These are phyloP conservation scores for Perithous albicinctus DNA, from an alignment of 2,888 invertebrate genomes.

Conservation along the genomic window DNA sequence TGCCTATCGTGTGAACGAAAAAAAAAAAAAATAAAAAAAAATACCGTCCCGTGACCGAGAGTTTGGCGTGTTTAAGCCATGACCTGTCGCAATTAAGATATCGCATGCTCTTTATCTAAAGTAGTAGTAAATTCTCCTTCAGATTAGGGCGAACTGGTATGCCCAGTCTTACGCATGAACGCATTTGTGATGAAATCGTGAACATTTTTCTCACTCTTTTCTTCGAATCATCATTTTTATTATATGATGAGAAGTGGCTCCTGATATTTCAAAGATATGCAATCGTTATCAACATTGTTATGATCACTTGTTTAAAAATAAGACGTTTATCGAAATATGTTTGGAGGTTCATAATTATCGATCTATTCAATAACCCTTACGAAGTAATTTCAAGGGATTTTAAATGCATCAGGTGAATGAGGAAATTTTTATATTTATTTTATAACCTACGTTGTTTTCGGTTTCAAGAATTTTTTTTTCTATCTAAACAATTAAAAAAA, in stretches of 20 bases:
- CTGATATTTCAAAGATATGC: background rate
- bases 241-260: background rate
- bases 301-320: background rate
- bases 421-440: too few species aligned
- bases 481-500: too few species aligned
- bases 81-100: slow-evolving; percentile 79
- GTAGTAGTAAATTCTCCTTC: slow-evolving; percentile 66
- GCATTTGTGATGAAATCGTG: slow-evolving; percentile 10
- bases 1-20: slow-evolving; percentile 7
- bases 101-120: slow-evolving; percentile 69
- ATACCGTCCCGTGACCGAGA: slow-evolving; percentile 41
- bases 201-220: background rate
- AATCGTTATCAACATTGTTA: background rate
- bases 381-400: too few species aligned
- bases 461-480: too few species aligned
- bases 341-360: too few species aligned
- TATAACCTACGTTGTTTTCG: too few species aligned
- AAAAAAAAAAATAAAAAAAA: slow-evolving; percentile 6
- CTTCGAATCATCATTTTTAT: background rate
- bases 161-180: background rate
- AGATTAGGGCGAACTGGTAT: slow-evolving; percentile 2
- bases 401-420: too few species aligned
- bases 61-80: slow-evolving; percentile 71
- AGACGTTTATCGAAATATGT: background rate
- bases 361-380: too few species aligned